Evolutionary conservation across 2,888 invertebrate species (phyloP).

Genomic region (Copidosoma aretas): DNA sequence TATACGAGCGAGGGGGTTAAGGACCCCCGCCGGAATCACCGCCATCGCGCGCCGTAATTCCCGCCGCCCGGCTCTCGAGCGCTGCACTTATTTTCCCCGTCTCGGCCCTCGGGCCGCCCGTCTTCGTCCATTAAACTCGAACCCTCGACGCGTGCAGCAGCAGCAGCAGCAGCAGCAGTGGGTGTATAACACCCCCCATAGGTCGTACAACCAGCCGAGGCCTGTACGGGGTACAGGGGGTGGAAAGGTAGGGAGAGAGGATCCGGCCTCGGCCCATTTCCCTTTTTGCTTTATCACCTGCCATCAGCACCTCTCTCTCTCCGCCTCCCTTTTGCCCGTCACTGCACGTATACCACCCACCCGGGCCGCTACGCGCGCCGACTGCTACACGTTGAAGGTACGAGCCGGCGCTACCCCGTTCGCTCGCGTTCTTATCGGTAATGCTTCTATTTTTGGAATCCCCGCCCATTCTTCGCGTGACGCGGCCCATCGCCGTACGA

Average conservation of each 20-base stretch:
- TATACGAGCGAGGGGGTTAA: no score
- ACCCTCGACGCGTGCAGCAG: no score
- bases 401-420: conserved; percentile 42
- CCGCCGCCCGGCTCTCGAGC: no score
- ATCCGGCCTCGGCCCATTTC: conserved; percentile 51
- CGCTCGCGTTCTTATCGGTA: conserved; percentile 57
- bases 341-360: conserved; percentile 25
- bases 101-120: no score
- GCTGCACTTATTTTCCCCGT: no score
- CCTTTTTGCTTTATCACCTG: conserved; percentile 59
- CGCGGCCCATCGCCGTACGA: conserved; percentile 45
- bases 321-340: conserved; percentile 48
- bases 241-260: background rate
- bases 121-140: no score
- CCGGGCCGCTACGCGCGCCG: conserved; percentile 3
- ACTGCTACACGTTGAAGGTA: background rate
- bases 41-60: no score
- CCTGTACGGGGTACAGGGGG: no score
- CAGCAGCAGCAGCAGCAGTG: no score
- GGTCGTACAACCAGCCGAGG: no score
- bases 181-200: no score
- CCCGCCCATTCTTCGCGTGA: conserved; percentile 62
- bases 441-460: conserved; percentile 62
- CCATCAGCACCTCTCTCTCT: conserved; percentile 53
- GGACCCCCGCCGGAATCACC: no score